Conservation (phyloP, 2,113 vertebrate species). For the Trachemys scripta region DNA sequence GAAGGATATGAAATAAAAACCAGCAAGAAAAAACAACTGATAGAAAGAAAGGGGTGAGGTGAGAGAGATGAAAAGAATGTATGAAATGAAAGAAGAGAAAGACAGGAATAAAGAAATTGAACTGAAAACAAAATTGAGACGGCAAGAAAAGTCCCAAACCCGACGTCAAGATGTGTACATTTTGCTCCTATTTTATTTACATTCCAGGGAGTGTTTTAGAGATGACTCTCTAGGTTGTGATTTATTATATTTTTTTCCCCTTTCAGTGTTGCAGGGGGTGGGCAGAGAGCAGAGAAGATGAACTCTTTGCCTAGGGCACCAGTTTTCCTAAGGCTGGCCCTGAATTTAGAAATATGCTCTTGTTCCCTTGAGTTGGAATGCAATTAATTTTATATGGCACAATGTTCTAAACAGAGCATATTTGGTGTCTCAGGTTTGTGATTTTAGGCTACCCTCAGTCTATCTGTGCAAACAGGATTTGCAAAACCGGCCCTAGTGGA, state of each 20-base stretch:
- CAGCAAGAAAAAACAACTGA: conserved; percentile 30
- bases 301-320: conserved; percentile 70
- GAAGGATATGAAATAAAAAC: conserved; percentile 52
- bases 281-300: conserved; percentile 72
- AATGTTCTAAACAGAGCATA: conserved; percentile 63
- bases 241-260: conserved; percentile 65
- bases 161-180: neutral
- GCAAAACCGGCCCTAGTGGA: neutral
- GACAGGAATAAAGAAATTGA: conserved; percentile 47
- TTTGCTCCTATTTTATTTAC: conserved; percentile 57
- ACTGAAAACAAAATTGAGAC: conserved; percentile 47
- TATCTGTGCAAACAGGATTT: conserved; percentile 24
- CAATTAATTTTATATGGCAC: conserved; percentile 72
- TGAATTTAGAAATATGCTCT: conserved; percentile 69
- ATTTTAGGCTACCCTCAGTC: conserved; percentile 47
- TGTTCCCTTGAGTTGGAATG: conserved; percentile 72
- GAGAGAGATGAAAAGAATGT: conserved; percentile 23
- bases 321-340: conserved; percentile 68
- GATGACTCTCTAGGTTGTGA: conserved; percentile 69
- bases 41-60: conserved; percentile 27
- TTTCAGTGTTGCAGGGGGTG: conserved; percentile 30
- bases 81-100: conserved; percentile 52
- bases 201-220: conserved; percentile 59
- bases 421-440: conserved; percentile 73
- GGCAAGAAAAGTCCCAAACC: neutral